These are phyloP conservation scores for Ptychochromis oligacanthus DNA, from an alignment of 2,113 vertebrate genomes.

Conservation along the genomic window DNA sequence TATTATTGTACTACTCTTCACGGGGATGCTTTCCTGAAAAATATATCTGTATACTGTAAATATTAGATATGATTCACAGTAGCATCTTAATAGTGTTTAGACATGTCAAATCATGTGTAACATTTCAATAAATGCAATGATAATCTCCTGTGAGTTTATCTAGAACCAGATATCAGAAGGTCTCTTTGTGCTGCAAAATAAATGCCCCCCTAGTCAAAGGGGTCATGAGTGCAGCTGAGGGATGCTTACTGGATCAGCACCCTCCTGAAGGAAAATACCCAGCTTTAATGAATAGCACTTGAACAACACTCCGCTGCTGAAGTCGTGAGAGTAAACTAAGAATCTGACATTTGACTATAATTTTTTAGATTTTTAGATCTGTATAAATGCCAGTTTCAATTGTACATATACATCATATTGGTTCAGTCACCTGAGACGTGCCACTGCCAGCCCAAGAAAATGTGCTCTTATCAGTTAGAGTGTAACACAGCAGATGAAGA, in stretches of 20 bases:
- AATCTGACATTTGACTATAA: neutral
- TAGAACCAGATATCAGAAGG: neutral
- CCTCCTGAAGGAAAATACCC: slow-evolving; percentile 4
- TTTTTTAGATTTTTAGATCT: neutral
- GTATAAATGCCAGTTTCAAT: neutral
- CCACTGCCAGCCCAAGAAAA: neutral
- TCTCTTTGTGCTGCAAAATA: neutral
- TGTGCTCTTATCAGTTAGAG: neutral
- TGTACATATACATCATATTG: neutral
- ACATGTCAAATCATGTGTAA: neutral
- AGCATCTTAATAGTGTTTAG: neutral
- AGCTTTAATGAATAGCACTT: neutral
- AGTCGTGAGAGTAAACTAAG: neutral
- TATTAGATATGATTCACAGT: neutral
- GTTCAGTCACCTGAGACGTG: neutral
- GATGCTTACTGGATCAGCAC: slow-evolving; percentile 28
- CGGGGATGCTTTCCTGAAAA: neutral
- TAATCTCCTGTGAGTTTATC: neutral
- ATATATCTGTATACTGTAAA: neutral
- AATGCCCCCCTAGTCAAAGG: neutral
- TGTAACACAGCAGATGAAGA: slow-evolving; percentile 20
- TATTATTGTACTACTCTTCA: neutral
- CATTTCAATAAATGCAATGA: neutral
- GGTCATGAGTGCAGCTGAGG: slow-evolving; percentile 26
- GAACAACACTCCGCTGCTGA: neutral